These are phyloP conservation scores for Drosophila asahinai DNA, from an alignment of 1,140 invertebrate genomes.

Conservation along the genomic window DNA sequence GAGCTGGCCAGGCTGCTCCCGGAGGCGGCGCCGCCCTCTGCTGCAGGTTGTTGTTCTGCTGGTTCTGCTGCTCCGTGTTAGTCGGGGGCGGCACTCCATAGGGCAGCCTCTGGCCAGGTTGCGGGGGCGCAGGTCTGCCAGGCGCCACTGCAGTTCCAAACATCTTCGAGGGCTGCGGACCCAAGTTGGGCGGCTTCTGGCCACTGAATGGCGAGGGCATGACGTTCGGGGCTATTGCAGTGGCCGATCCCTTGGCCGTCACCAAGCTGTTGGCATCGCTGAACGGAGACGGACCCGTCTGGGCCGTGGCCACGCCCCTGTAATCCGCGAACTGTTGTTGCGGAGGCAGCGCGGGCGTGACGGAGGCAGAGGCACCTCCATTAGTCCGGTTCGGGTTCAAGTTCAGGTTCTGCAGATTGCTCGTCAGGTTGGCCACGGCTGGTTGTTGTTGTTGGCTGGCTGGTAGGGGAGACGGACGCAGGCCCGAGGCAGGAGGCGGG, in stretches of 20 bases:
- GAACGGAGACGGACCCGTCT: slow-evolving; percentile 10
- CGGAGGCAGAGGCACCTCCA: neutral
- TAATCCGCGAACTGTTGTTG: slow-evolving; percentile 32
- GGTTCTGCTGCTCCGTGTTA: slow-evolving; percentile 45
- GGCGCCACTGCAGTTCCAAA: slow-evolving; percentile 32
- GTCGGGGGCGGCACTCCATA: slow-evolving; percentile 43
- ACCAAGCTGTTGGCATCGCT: slow-evolving; percentile 26
- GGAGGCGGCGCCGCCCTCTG: slow-evolving; percentile 29
- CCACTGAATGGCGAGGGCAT: slow-evolving; percentile 45
- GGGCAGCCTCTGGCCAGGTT: slow-evolving; percentile 10
- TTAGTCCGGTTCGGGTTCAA: slow-evolving; percentile 59
- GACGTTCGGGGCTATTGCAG: slow-evolving; percentile 28
- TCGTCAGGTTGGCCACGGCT: slow-evolving; percentile 43
- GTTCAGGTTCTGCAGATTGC: slow-evolving; percentile 62
- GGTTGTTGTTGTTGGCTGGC: slow-evolving; percentile 7
- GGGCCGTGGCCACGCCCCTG: slow-evolving; percentile 47
- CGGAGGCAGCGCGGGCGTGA: neutral
- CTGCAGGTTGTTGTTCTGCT: slow-evolving; percentile 55
- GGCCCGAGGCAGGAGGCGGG: neutral
- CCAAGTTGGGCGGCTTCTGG: slow-evolving; percentile 33
- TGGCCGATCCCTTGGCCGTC: neutral
- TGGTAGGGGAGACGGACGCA: neutral
- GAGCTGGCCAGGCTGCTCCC: slow-evolving; percentile 15
- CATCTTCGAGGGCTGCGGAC: slow-evolving; percentile 37
- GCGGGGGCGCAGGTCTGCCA: slow-evolving; percentile 9